Percentiles rank a stretch among this genome's conserved stretches.
Conservation (phyloP, 2,113 vertebrate genomes). For the Poeciliopsis occidentalis region DNA sequence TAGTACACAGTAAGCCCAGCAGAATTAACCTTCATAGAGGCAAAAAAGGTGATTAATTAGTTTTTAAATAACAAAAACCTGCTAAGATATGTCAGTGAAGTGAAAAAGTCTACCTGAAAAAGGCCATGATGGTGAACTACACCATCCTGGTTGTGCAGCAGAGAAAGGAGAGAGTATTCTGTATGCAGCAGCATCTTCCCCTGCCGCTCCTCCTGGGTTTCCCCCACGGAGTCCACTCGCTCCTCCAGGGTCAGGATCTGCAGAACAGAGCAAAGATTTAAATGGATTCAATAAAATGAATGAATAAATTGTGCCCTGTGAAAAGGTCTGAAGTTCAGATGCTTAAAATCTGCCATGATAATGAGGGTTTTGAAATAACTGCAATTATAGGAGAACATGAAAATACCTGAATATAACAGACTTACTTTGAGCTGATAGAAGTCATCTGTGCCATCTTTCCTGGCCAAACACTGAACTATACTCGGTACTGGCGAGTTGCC, state of each 20-base stretch:
- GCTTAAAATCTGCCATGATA: constrained; percentile 26
- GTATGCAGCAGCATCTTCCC: constrained; percentile 99
- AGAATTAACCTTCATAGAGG: no score
- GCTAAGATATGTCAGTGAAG: not conserved
- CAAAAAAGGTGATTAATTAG: no score
- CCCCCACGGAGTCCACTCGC: constrained; percentile 86
- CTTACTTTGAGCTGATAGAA: constrained; percentile 98
- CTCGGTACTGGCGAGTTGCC: constrained; percentile 98
- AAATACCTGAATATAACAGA: not conserved
- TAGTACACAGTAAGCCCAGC: no score
- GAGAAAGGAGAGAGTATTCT: constrained; percentile 94
- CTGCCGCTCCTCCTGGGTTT: constrained; percentile 97
- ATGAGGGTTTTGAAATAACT: not conserved
- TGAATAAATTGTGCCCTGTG: constrained; percentile 54
- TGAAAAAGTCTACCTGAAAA: constrained; percentile 86
- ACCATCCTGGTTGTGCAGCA: constrained; percentile 96
- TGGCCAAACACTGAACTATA: constrained; percentile 98
- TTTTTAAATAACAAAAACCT: not conserved
- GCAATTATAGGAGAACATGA: not conserved
- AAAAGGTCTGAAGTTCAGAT: constrained; percentile 66
- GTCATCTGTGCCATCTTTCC: constrained; percentile 97
- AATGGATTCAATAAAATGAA: constrained; percentile 42
- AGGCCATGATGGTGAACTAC: constrained; percentile 98
- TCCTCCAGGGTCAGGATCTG: constrained; percentile 98
- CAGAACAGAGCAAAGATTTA: constrained; percentile 9